Percentiles rank a stretch among this genome's conserved stretches.
These are phyloP conservation scores for Cenopis cana DNA, from an alignment of 2,888 invertebrate genomes.

Conservation along the genomic window DNA sequence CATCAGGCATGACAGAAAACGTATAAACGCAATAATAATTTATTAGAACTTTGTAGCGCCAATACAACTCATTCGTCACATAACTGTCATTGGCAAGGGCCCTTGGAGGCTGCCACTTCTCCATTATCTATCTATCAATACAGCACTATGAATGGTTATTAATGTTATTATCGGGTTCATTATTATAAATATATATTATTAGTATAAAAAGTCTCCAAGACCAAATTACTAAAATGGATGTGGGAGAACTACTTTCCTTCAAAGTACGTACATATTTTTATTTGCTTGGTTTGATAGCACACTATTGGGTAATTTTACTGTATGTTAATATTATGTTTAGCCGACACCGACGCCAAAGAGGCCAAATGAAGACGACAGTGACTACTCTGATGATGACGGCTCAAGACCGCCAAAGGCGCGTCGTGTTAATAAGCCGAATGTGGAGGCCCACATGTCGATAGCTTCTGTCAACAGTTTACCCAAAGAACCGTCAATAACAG, in stretches of 20 bases:
- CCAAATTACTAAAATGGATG: constrained; percentile 69
- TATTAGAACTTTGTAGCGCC: no score
- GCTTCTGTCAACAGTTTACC: constrained; percentile 79
- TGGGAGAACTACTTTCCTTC: constrained; percentile 79
- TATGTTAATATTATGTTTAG: constrained; percentile 71
- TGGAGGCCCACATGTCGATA: constrained; percentile 64
- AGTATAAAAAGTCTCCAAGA: neutral
- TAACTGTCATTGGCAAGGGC: no score
- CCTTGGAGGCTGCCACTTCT: no score
- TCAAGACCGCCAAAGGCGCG: constrained; percentile 87
- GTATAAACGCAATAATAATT: no score
- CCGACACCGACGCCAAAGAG: constrained; percentile 94
- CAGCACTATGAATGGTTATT: neutral
- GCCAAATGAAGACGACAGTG: constrained; percentile 87
- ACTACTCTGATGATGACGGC: constrained; percentile 87
- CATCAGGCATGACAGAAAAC: no score
- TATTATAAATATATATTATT: neutral
- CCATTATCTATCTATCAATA: neutral
- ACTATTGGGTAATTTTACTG: neutral
- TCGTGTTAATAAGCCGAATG: constrained; percentile 83
- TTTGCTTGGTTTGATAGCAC: neutral
- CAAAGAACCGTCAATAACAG: constrained; percentile 87
- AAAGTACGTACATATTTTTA: constrained; percentile 63
- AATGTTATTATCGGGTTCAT: neutral
- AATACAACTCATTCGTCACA: no score